These are phyloP conservation scores for Deilephila elpenor DNA, from an alignment of 2,888 invertebrate genomes.

Conservation along the genomic window DNA sequence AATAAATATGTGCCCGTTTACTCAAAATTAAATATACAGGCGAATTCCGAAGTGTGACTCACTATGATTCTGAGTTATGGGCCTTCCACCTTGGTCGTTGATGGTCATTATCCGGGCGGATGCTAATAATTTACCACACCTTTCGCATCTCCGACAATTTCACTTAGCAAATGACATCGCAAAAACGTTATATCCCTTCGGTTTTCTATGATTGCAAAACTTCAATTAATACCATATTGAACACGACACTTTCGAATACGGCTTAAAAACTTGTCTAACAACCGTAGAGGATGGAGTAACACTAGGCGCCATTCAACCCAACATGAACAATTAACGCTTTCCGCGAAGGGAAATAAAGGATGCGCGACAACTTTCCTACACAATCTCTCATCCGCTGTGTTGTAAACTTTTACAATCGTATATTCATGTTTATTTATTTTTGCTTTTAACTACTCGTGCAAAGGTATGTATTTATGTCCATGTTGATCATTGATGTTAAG, in stretches of 20 bases:
- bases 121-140: no score
- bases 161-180: no score
- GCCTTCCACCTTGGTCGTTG: no score
- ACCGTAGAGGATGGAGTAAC: conserved; percentile 7
- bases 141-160: no score
- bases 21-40: no score
- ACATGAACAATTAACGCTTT: conserved; percentile 7
- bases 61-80: no score
- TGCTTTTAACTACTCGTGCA: not conserved
- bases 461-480: no score
- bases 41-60: no score
- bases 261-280: not conserved
- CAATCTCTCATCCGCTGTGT: conserved; percentile 13
- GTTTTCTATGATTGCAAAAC: not conserved
- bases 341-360: conserved; percentile 21
- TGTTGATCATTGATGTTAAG: no score
- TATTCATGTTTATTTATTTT: not conserved
- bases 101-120: no score
- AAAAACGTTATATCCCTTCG: no score
- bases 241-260: conserved; percentile 2
- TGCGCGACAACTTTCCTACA: conserved; percentile 15
- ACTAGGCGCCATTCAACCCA: not conserved
- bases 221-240: not conserved
- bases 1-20: no score
- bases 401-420: not conserved